phyloP scores from a whole-genome alignment of 2,113 vertebrate species.

The Saimiri boliviensis region DNA sequence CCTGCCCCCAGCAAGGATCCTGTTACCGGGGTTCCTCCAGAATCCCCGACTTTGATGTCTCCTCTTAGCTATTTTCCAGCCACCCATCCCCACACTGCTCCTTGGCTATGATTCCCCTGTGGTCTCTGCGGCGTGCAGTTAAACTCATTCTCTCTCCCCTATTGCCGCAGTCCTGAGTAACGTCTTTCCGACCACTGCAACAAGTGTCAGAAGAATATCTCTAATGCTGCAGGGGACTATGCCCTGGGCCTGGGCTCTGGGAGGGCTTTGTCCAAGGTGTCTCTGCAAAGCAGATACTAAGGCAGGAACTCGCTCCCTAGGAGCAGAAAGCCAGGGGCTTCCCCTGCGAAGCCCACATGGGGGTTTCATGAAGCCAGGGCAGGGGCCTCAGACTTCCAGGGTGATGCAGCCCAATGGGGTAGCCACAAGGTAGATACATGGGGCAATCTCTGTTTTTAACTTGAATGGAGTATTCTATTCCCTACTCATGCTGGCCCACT shows the following conservation, averaged over 20 bases:
- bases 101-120: too few relatives aligned
- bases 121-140: background rate
- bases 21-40: background rate
- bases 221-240: background rate
- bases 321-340: background rate
- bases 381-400: background rate
- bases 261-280: background rate
- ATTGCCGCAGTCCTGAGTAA: too few relatives aligned
- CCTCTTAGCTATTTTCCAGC: background rate
- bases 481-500: background rate
- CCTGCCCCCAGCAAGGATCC: background rate
- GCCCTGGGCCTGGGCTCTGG: background rate
- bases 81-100: background rate
- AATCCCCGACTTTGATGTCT: background rate
- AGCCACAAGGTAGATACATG: background rate
- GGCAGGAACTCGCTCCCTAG: background rate
- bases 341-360: background rate
- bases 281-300: background rate
- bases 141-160: background rate
- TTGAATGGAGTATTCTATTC: background rate
- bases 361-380: background rate
- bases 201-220: background rate
- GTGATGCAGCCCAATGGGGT: background rate
- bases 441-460: too few relatives aligned
- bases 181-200: accelerated